Evolutionary conservation across 1,140 invertebrate genomes (phyloP).

Genomic region (Drosophila varians): DNA sequence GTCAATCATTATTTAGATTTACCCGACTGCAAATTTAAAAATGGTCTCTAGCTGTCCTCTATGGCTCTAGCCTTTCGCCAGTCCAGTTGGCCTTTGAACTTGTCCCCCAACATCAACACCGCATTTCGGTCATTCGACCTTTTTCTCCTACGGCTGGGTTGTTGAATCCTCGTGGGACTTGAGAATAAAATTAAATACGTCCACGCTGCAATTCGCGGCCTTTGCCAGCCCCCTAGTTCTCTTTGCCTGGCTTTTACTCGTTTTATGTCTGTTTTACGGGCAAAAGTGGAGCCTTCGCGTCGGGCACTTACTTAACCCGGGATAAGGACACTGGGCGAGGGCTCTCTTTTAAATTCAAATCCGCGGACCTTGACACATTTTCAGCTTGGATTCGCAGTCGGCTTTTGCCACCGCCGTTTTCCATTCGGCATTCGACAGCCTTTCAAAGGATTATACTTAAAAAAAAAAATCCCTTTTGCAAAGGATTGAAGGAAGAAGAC

Average conservation of each 20-base stretch:
- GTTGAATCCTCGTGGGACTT: slow-evolving; percentile 19
- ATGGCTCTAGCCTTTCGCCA: neutral
- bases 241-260: slow-evolving; percentile 25
- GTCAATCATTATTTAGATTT: slow-evolving; percentile 38
- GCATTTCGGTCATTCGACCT: slow-evolving; percentile 57
- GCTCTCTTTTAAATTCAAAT: slow-evolving; percentile 60
- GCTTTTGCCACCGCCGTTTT: slow-evolving; percentile 21
- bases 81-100: slow-evolving; percentile 50
- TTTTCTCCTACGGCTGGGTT: slow-evolving; percentile 14
- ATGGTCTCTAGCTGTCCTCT: neutral
- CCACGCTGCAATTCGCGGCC: slow-evolving; percentile 57
- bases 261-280: slow-evolving; percentile 65
- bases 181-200: slow-evolving; percentile 73
- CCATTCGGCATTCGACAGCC: slow-evolving; percentile 7
- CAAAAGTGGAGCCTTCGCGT: slow-evolving; percentile 23
- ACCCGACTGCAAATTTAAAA: slow-evolving; percentile 28
- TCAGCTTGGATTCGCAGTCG: slow-evolving; percentile 46
- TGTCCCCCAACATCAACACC: slow-evolving; percentile 26
- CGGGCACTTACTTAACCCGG: slow-evolving; percentile 52
- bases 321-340: slow-evolving; percentile 51
- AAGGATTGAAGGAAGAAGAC: slow-evolving; percentile 5
- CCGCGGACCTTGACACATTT: slow-evolving; percentile 76
- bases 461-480: neutral
- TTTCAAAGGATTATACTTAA: slow-evolving; percentile 42
- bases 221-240: slow-evolving; percentile 14